Evolutionary conservation across 2,888 invertebrate species (phyloP).

Genomic region (Melitaea athalia): DNA sequence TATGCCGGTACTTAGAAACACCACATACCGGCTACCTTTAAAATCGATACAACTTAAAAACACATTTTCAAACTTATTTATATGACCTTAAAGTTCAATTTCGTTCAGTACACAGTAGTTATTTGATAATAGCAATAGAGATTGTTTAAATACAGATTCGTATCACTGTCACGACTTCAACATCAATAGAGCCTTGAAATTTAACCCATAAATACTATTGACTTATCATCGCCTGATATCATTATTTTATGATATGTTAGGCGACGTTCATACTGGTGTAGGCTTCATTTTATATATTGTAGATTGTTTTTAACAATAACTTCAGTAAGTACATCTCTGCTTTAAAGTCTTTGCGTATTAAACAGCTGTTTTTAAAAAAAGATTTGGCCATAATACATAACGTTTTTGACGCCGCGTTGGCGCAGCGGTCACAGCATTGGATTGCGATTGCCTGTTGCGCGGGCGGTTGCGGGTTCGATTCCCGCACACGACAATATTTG

Average conservation of each 20-base stretch:
- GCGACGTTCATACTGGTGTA: constrained; percentile 17
- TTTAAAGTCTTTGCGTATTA: too few relatives aligned
- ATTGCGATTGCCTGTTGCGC: too few relatives aligned
- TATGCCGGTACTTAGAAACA: neutral
- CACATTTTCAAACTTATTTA: neutral
- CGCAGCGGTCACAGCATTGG: too few relatives aligned
- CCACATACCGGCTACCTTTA: neutral
- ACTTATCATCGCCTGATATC: constrained; percentile 48
- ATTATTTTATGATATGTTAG: constrained; percentile 35
- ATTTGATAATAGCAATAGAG: constrained; percentile 38
- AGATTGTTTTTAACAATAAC: too few relatives aligned
- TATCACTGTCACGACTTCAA: constrained; percentile 56
- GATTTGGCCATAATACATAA: too few relatives aligned
- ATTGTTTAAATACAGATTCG: constrained; percentile 49
- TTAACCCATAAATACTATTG: constrained; percentile 48
- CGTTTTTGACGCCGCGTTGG: too few relatives aligned
- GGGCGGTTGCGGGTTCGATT: too few relatives aligned
- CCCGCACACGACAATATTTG: too few relatives aligned
- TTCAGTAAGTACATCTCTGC: too few relatives aligned
- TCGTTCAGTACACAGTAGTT: neutral
- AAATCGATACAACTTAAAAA: constrained; percentile 1
- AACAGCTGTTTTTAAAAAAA: too few relatives aligned
- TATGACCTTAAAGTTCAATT: neutral
- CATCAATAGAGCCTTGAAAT: constrained; percentile 47
- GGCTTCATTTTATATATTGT: neutral